Evolutionary conservation across 2,888 invertebrate genomes (phyloP), one percentile per base, ranked within the genome.

Genomic region (Drosophila prostipennis): DNA sequence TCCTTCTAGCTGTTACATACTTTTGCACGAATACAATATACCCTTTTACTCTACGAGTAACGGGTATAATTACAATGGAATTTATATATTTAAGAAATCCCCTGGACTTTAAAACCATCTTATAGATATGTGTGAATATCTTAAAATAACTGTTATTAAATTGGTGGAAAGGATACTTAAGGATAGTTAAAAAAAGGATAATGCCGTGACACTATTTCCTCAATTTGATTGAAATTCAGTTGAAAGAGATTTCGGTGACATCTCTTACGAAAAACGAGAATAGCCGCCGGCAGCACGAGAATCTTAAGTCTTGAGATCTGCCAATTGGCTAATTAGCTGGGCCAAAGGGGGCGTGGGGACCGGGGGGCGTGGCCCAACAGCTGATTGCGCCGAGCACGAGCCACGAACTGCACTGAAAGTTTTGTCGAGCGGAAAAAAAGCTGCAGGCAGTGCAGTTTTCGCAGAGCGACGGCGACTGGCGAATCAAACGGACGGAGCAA

Each of bases 381-480:
- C 87, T 81, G 80, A 60, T 80, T 43, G 43, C 36, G 14, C 55
- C 58, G 60, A 29, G 63, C 54, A 55, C 43, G 48, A 48, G 48
- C 29, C 56, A 39, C 63, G 61, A 58, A 37, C 53, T 71, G 78
- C 80, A 68, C 32, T 34, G 26, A 64, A 60, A 67, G 65, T 74
- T 76, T 60, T 71, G 84, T 76, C 70, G 84, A 67, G 57, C 52
- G 56, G 14, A 39, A 52, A 49, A 80, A 83, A 76, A 80, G 74
- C 81, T 80, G 87, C 84, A 78, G 58, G 71, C 72, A 68, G 58
- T 80, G 77, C 85, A 85, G 65, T 51, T 69, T 73, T 56, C 60
- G 59, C 78, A 87, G 87, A 87, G 70, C 74, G 65, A 84, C 87
- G 77, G 34, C 79, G 81, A 87, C 87, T 78, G 61, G 61, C 61